Conservation (phyloP, 1,140 invertebrate genomes). For the Solen grandis region DNA sequence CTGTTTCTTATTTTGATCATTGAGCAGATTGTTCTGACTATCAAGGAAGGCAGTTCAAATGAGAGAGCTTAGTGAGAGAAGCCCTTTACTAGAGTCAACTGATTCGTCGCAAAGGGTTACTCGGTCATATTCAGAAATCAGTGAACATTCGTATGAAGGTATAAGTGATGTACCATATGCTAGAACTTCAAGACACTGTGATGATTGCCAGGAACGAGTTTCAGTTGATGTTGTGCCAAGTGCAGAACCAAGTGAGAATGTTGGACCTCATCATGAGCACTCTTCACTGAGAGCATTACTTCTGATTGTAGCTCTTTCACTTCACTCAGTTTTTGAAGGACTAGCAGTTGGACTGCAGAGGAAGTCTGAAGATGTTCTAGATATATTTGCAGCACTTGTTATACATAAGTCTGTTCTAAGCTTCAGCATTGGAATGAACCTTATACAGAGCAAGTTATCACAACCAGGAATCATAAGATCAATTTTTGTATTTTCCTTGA, state of each 20-base stretch:
- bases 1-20: constrained; percentile 84
- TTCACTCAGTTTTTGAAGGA: constrained; percentile 91
- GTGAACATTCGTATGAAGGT: constrained; percentile 64
- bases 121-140: constrained; percentile 44
- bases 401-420: constrained; percentile 85
- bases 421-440: constrained; percentile 85
- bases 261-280: constrained; percentile 69
- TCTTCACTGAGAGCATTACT: constrained; percentile 81
- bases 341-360: constrained; percentile 89
- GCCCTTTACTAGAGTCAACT: constrained; percentile 46
- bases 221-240: neutral
- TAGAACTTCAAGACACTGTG: neutral
- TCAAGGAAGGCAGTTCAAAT: constrained; percentile 75
- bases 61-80: constrained; percentile 29
- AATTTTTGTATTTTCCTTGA: constrained; percentile 84
- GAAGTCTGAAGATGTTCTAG: constrained; percentile 71
- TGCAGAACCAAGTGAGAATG: constrained; percentile 18
- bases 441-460: constrained; percentile 85
- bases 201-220: constrained; percentile 17
- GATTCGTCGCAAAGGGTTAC: constrained; percentile 15
- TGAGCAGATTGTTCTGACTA: constrained; percentile 83
- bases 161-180: constrained; percentile 66
- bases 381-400: constrained; percentile 84
- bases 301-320: constrained; percentile 86
- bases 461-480: constrained; percentile 79